Conservation (phyloP, 2,113 vertebrate genomes). For the Mobula birostris region DNA sequence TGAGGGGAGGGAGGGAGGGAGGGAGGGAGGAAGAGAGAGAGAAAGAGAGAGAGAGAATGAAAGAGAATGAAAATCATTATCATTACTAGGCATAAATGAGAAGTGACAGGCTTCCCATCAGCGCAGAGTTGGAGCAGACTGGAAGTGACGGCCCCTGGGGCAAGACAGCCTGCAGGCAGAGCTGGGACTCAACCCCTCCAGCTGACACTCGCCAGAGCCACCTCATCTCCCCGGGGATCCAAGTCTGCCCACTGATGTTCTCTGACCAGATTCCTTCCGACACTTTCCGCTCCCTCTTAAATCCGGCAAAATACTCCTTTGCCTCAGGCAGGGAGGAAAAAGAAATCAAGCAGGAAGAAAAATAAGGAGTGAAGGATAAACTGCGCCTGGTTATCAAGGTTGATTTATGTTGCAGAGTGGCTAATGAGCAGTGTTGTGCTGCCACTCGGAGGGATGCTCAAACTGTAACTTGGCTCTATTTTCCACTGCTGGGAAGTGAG, state of each 20-base stretch:
- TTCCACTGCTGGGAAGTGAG: background rate
- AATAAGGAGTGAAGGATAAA: background rate
- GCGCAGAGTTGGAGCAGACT: conserved; percentile 44
- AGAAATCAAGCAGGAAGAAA: background rate
- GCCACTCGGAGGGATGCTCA: background rate
- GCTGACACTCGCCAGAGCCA: conserved; percentile 40
- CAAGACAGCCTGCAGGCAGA: conserved; percentile 41
- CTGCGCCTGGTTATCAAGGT: background rate
- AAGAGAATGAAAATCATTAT: no score
- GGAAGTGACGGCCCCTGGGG: conserved; percentile 39
- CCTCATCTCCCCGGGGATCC: conserved; percentile 45
- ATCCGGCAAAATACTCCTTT: conserved; percentile 40
- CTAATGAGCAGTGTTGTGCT: background rate
- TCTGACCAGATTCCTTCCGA: conserved; percentile 59
- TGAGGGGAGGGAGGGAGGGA: conserved; percentile 39
- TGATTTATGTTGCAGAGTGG: no score
- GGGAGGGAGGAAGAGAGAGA: background rate
- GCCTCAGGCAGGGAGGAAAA: background rate
- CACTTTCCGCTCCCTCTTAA: conserved; percentile 56
- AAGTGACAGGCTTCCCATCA: conserved; percentile 53
- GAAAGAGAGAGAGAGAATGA: background rate
- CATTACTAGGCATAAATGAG: conserved; percentile 43
- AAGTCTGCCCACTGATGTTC: conserved; percentile 50
- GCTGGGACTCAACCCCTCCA: conserved; percentile 46
- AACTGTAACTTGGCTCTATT: no score